Base-by-base conservation (phyloP, 2,888 invertebrate genomes). In the Petrolisthes manimaculis region DNA sequence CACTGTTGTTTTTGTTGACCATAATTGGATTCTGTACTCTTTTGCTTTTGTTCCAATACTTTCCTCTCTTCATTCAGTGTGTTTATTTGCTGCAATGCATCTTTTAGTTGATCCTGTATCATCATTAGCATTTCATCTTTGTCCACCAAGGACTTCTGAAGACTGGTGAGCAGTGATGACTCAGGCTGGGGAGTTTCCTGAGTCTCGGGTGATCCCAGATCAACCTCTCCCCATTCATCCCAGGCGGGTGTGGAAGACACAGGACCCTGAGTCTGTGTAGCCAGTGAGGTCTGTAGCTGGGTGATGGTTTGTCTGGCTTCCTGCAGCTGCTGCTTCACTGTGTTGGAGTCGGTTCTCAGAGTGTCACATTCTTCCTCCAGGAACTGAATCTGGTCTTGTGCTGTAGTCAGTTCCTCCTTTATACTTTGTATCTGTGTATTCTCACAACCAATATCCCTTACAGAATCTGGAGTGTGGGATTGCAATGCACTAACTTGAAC, bases 231-330 rank as follows among this genome's bases (percentile, higher is more conserved):
- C 88, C 89, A 88, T 24, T 83, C 83, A 51, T 85, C 89, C 83
- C 85, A 84, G n/a, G 83, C 83, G 6, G 80, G 54, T 51, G 75
- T 53, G 5, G 81, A 12, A 18, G 77, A 12, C 54, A 51, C 21
- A 12, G 61, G 75, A 18, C 8, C 18, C 21, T 61, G 54, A 24
- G 86, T 51, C 75, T 75, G 78, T 5, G 88, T 89, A 21, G 92
- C 92, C 89, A 97, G 96, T 93, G 96, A 95, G 92, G 95, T 95
- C 93, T 97, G 97, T 96, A 96, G 96, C 92, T 95, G 94, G 92
- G 95, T 94, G 96, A 97, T 96, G 93, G 97, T 96, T 92, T 95
- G 95, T 92, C 95, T 95, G 24, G 96, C 96, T 90, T 97, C 96
- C 93, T 97, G 96, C 83, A 96, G 94, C 91, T 96, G 95, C 92